phyloP scores from a whole-genome alignment of 2,888 invertebrate species.

The Graphium colonna region DNA sequence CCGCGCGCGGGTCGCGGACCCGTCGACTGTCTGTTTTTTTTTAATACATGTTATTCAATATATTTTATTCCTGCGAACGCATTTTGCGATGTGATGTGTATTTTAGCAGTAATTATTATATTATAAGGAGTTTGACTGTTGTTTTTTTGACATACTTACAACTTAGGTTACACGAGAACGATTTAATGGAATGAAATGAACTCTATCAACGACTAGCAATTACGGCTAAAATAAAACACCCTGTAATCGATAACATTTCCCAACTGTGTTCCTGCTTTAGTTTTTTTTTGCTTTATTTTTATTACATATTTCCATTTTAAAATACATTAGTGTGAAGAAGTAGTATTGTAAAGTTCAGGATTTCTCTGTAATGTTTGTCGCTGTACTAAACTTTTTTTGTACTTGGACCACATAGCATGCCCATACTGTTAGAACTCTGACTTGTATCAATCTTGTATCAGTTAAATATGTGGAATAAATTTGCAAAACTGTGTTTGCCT shows the following conservation, averaged over 20 bases:
- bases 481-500: slow-evolving; percentile 81
- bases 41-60: slow-evolving; percentile 84
- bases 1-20: slow-evolving; percentile 62
- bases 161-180: slow-evolving; percentile 73
- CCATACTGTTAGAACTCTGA: slow-evolving; percentile 76
- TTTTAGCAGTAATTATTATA: slow-evolving; percentile 82
- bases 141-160: slow-evolving; percentile 79
- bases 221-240: slow-evolving; percentile 73
- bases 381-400: slow-evolving; percentile 71
- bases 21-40: slow-evolving; percentile 76
- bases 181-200: slow-evolving; percentile 67
- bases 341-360: slow-evolving; percentile 78
- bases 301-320: slow-evolving; percentile 73
- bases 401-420: slow-evolving; percentile 71
- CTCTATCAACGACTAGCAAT: slow-evolving; percentile 56
- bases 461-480: slow-evolving; percentile 78
- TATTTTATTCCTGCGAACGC: slow-evolving; percentile 90
- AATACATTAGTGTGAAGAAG: slow-evolving; percentile 77
- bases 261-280: slow-evolving; percentile 79
- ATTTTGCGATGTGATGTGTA: slow-evolving; percentile 86
- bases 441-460: slow-evolving; percentile 79
- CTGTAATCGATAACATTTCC: slow-evolving; percentile 76
- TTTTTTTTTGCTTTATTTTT: slow-evolving; percentile 77
- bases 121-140: slow-evolving; percentile 80
- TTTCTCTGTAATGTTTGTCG: slow-evolving; percentile 74